Evolutionary conservation across 2,113 vertebrate genomes (phyloP), one percentile per base, ranked within the genome.

Genomic region (Gavialis gangeticus): DNA sequence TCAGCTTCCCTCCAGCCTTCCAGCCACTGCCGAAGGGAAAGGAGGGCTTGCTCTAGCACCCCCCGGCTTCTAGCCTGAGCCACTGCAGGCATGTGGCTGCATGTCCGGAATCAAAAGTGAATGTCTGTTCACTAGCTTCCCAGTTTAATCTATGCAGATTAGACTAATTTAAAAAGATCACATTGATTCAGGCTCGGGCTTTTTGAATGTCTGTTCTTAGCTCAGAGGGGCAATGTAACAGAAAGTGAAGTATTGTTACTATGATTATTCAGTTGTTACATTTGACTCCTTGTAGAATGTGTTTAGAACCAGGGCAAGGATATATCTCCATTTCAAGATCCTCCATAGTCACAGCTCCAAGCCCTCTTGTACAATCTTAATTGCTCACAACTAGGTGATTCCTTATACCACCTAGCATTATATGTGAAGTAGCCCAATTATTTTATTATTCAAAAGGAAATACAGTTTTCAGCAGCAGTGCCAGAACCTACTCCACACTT

Each of bases 361-460:
- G 62, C 85, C 85, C 34, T 75, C 46, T 16, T 80, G 28, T 60
- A 63, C 80, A 90, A n/a, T 34, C 67, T 88, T 80, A 64, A 88
- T 34, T 2, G 75, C 89, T 96, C 84, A 81, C 92, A 90, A 13
- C 62, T 90, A 71, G 89, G 91, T 3, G 10, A 89, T 82, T 95
- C 75, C 83, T 91, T 62, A 80, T 34, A 59, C 79, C 79, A 28
- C 19, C 73, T 88, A 67, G 21, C 17, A 75, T 69, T 57, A 93
- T 2, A 1, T 91, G 57, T 75, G 83, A 96, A 85, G 84, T 92
- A 91, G 97, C 89, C 58, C 91, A 93, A 82, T 21, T 46, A 54
- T 75, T 96, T 96, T 69, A 64, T 87, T 97, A 77, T 84, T 78
- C 82, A 93, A 98, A 95, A 91, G 94, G 90, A 98, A 98, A 92